Base-by-base conservation (phyloP, 2,888 invertebrate species). In the Platypus cylindrus region DNA sequence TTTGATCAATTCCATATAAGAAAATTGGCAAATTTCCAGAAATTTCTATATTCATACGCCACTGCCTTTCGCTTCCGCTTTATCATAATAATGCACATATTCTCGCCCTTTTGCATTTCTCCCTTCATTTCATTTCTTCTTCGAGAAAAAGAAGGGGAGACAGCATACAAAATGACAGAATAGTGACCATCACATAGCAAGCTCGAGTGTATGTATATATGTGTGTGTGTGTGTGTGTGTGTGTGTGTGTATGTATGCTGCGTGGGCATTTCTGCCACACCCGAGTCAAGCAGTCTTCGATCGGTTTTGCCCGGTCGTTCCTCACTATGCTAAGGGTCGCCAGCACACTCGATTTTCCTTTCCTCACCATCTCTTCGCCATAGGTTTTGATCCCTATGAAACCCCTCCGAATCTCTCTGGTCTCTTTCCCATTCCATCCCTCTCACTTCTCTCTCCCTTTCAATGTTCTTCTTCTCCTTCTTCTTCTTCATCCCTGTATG, bases 271-370 rank as follows among this genome's bases (percentile, higher is more conserved):
- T 51, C 53, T 52, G 55, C 58, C 59, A 59, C 58, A 59, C 60
- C 57, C 58, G 52, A 33, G 34, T 28, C 33, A 35, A 34, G 52
- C 47, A 50, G 51, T 46, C 59, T 62, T 62, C 60, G 62, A 62
- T 62, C 62, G 60, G 60, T 59, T 62, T 53, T 56, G 59, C 59
- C 55, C 59, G 62, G 60, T 59, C 59, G 59, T 58, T 54, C 55
- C 58, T 55, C 57, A 57, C 57, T n/a, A n/a, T n/a, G 56, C 56
- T 55, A 55, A 56, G 55, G 58, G 58, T 53, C 53, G 55, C 53
- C 55, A 36, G 40, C 40, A 40, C 37, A 40, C 40, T 40, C 40
- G 37, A 40, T 40, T 38, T 36, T 27, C 41, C 42, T 35, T 31
- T 38, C 32, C 42, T 32, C 36, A n/a, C n/a, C n/a, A n/a, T n/a